Conservation (phyloP, 2,113 vertebrate genomes). For the Labeo rohita region DNA sequence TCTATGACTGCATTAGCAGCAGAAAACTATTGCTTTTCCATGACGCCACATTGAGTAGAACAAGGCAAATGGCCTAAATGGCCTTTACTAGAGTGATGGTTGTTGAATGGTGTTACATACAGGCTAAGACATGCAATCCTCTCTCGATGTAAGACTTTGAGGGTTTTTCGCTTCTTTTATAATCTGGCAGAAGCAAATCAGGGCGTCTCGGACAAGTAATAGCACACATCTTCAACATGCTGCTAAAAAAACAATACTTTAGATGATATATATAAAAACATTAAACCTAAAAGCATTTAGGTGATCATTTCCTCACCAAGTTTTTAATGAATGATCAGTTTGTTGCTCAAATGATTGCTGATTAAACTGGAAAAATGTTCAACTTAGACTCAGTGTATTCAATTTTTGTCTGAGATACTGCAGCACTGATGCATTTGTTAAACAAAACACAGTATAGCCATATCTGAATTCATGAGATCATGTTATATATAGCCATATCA, state of each 20-base stretch:
- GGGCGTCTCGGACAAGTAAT: not conserved
- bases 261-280: not conserved
- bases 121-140: not conserved
- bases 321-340: not conserved
- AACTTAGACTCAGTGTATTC: too few relatives aligned
- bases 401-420: too few relatives aligned
- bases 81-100: not conserved
- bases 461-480: too few relatives aligned
- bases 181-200: not conserved
- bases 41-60: not conserved
- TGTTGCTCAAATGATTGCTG: not conserved
- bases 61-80: not conserved
- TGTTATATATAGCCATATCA: not conserved
- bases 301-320: too few relatives aligned
- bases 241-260: not conserved
- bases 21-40: not conserved
- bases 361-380: not conserved
- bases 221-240: not conserved
- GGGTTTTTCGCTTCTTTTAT: not conserved
- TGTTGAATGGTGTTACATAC: not conserved
- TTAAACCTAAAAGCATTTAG: not conserved
- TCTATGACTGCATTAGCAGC: not conserved
- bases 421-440: too few relatives aligned
- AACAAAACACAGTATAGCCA: too few relatives aligned
- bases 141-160: not conserved